phyloP scores from a whole-genome alignment of 2,888 invertebrate genomes.

The Sialis lutaria region DNA sequence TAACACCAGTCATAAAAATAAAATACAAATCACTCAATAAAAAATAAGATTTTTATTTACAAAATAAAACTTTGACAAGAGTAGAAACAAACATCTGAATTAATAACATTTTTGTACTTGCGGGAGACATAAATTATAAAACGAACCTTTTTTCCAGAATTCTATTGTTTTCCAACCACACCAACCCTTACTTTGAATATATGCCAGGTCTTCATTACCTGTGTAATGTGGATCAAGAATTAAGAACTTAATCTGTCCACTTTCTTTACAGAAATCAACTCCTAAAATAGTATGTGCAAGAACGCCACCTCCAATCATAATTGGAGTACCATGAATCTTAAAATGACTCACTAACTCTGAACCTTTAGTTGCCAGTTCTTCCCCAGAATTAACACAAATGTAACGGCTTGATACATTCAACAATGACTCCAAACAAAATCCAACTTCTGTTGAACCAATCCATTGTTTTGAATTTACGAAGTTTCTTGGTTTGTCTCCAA shows the following conservation, averaged over 20 bases:
- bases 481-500: conserved; percentile 76
- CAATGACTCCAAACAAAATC: conserved; percentile 74
- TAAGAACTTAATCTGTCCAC: conserved; percentile 75
- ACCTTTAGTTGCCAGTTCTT: conserved; percentile 61
- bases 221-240: conserved; percentile 98
- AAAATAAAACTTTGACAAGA: no score
- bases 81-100: conserved; percentile 6
- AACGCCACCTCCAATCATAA: conserved; percentile 95
- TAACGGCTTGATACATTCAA: conserved; percentile 64
- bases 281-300: conserved; percentile 96
- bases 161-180: conserved; percentile 91
- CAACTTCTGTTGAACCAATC: conserved; percentile 97
- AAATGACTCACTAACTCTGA: conserved; percentile 83
- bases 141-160: conserved; percentile 91
- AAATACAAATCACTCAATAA: no score
- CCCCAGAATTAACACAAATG: conserved; percentile 68
- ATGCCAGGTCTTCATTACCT: conserved; percentile 63
- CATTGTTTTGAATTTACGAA: conserved; percentile 88
- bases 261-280: conserved; percentile 65
- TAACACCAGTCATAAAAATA: no score
- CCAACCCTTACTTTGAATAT: conserved; percentile 74
- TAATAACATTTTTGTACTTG: conserved; percentile 37
- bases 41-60: no score
- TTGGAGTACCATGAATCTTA: conserved; percentile 78
- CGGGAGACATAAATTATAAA: conserved; percentile 94